Percentiles rank a stretch among this genome's conserved stretches.
Conservation (phyloP, 64 coral and sea anemone species). For the Pocillopora verrucosa region DNA sequence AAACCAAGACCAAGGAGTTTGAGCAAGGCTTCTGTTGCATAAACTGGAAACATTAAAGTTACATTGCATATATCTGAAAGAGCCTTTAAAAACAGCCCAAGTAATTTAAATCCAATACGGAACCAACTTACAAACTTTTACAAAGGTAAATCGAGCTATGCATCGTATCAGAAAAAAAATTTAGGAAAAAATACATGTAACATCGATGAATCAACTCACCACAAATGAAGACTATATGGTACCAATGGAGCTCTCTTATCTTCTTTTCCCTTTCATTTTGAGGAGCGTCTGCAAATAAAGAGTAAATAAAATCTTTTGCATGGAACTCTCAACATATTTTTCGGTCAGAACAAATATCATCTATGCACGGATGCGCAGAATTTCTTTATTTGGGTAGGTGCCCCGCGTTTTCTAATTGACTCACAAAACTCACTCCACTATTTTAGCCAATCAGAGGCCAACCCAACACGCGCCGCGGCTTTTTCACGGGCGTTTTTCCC, state of each 20-base stretch:
- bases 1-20: conserved; percentile 86
- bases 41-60: conserved; percentile 53
- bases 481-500: no score
- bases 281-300: conserved; percentile 7
- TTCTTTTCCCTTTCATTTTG: not conserved
- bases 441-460: no score
- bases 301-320: not conserved
- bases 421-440: no score
- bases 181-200: not conserved
- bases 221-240: conserved; percentile 40
- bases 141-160: no score
- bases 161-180: not conserved
- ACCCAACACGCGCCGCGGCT: no score
- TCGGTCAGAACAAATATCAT: no score
- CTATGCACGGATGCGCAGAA: no score
- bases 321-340: not conserved
- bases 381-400: no score
- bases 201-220: conserved; percentile 13
- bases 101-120: no score
- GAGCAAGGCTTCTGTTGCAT: conserved; percentile 78
- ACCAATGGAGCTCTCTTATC: conserved; percentile 21
- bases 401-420: no score
- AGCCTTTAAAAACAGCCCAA: no score
- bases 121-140: not conserved
- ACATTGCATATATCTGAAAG: not conserved